phyloP scores from a whole-genome alignment of 2,797 vertebrate genomes.

The Cynodonichthys magdalenae region DNA sequence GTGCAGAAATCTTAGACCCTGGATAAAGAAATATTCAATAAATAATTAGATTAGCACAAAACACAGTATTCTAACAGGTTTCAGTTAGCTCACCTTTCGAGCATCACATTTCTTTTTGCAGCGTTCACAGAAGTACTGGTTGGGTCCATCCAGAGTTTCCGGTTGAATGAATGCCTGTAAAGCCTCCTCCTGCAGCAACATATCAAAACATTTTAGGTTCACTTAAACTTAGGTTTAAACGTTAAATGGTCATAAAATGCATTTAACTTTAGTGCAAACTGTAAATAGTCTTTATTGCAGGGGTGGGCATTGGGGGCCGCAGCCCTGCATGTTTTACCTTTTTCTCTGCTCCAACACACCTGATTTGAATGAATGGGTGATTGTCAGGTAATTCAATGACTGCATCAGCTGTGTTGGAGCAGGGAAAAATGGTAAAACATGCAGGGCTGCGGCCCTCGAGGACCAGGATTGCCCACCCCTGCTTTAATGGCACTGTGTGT shows the following conservation, averaged over 20 bases:
- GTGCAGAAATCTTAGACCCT: conserved; percentile 97
- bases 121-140: conserved; percentile 98
- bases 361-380: too few relatives aligned
- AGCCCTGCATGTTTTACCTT: too few relatives aligned
- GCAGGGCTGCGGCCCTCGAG: too few relatives aligned
- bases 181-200: conserved; percentile 91
- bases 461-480: too few relatives aligned
- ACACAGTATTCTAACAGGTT: conserved; percentile 22
- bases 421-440: too few relatives aligned
- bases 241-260: not conserved
- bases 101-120: conserved; percentile 99
- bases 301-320: too few relatives aligned
- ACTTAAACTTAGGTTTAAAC: conserved; percentile 10
- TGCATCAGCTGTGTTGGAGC: too few relatives aligned
- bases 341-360: too few relatives aligned
- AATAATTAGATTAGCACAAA: conserved; percentile 7
- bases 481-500: conserved; percentile 5
- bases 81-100: conserved; percentile 87
- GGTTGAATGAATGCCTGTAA: conserved; percentile 98
- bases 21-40: conserved; percentile 25
- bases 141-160: conserved; percentile 95
- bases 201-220: not conserved
- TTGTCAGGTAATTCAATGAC: too few relatives aligned
- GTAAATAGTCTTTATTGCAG: not conserved
- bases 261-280: not conserved